These are phyloP conservation scores for Caenorhabditis sp. DNA, from an alignment of 2,888 invertebrate genomes.

Conservation along the genomic window DNA sequence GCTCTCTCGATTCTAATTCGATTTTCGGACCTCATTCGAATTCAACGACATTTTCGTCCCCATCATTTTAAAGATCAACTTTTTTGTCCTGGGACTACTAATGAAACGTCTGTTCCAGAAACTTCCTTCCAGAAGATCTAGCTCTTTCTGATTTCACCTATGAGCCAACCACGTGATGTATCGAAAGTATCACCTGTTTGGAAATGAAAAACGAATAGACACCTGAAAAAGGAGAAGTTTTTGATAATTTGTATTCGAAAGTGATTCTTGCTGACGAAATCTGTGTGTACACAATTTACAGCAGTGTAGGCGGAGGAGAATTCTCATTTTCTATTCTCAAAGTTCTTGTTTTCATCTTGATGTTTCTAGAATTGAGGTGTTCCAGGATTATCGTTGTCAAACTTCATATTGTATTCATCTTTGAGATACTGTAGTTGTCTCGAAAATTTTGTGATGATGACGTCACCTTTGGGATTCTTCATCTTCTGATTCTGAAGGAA, in stretches of 20 bases:
- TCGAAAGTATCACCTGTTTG: slow-evolving; percentile 8
- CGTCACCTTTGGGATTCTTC: no score
- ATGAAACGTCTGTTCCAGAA: neutral
- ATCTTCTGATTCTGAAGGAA: no score
- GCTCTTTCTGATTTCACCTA: slow-evolving; percentile 8
- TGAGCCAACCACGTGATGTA: slow-evolving; percentile 10
- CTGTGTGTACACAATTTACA: neutral
- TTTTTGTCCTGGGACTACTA: neutral
- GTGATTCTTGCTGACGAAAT: slow-evolving; percentile 8
- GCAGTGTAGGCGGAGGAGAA: slow-evolving; percentile 2
- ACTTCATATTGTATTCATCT: neutral
- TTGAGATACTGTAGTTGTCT: neutral
- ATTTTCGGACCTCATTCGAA: slow-evolving; percentile 40
- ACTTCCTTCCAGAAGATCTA: neutral
- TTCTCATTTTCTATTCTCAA: neutral
- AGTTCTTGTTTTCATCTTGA: slow-evolving; percentile 5
- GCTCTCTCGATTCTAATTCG: slow-evolving; percentile 32
- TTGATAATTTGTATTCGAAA: slow-evolving; percentile 20
- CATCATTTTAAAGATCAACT: slow-evolving; percentile 16
- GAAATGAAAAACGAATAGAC: neutral
- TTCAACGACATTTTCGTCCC: slow-evolving; percentile 21
- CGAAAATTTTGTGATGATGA: no score
- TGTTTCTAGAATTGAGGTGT: neutral
- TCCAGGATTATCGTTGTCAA: neutral
- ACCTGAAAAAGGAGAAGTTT: slow-evolving; percentile 7